These are phyloP conservation scores for Bradypus variegatus DNA, from an alignment of 2,797 vertebrate species.

Conservation along the genomic window DNA sequence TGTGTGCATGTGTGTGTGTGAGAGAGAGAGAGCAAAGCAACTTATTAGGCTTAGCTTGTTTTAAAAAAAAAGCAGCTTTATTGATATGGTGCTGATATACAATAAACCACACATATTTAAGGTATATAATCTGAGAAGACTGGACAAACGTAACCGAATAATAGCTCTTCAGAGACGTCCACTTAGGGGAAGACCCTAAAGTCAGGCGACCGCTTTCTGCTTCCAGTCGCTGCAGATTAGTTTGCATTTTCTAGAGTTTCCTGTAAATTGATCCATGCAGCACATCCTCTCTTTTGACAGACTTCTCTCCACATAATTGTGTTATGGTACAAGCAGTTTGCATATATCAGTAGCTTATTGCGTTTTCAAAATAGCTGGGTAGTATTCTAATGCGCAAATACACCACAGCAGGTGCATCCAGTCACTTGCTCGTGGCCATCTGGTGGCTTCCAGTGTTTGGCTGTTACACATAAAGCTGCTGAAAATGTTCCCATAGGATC, in stretches of 20 bases:
- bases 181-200: too few species aligned
- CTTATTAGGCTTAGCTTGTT: background rate
- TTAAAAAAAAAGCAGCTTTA: background rate
- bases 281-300: background rate
- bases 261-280: background rate
- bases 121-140: background rate
- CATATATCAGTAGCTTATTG: background rate
- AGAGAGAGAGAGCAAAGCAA: background rate
- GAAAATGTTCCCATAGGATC: background rate
- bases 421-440: background rate
- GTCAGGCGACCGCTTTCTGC: background rate
- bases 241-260: background rate
- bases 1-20: too few species aligned
- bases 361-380: background rate
- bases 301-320: background rate
- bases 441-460: background rate
- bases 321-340: background rate
- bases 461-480: background rate
- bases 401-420: background rate
- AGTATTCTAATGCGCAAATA: background rate
- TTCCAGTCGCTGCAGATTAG: background rate
- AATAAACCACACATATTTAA: background rate
- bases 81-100: background rate
- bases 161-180: background rate
- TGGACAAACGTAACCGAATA: background rate